Evolutionary conservation across 2,888 invertebrate species (phyloP).

Genomic region (Aspidiotus destructor): DNA sequence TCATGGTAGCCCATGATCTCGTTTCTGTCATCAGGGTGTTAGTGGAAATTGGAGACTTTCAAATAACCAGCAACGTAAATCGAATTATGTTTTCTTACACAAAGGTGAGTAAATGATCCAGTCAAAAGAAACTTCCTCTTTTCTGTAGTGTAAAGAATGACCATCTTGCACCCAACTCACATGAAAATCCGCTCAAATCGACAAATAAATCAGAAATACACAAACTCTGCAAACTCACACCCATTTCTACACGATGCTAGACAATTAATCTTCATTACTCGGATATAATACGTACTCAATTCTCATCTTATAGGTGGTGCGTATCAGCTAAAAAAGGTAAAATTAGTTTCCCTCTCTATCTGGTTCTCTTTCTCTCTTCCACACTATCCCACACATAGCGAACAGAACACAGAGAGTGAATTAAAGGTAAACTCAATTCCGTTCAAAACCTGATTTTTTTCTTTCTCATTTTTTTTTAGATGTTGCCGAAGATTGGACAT

Average conservation of each 20-base stretch:
- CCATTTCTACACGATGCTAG: neutral
- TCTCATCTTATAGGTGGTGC: neutral
- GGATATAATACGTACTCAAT: neutral
- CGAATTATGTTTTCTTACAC: too few species aligned
- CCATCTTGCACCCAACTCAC: too few species aligned
- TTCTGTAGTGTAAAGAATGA: too few species aligned
- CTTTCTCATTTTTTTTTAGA: constrained; percentile 2
- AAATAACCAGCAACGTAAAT: too few species aligned
- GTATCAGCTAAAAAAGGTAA: constrained; percentile 1
- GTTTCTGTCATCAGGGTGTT: too few species aligned
- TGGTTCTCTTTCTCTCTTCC: neutral
- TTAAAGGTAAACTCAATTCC: constrained; percentile 14
- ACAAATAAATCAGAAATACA: too few species aligned
- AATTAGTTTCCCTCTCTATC: neutral
- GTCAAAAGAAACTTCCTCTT: too few species aligned
- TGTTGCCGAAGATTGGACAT: constrained; percentile 20
- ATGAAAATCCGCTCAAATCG: too few species aligned
- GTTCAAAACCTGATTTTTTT: constrained; percentile 7
- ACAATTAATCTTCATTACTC: neutral
- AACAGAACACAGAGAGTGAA: constrained; percentile 7
- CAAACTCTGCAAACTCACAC: too few species aligned
- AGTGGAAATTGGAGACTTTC: too few species aligned
- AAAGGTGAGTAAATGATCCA: too few species aligned
- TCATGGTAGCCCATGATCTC: too few species aligned
- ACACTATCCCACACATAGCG: neutral